Base-by-base conservation (phyloP, 2,888 invertebrate genomes). In the Thyatira batis region DNA sequence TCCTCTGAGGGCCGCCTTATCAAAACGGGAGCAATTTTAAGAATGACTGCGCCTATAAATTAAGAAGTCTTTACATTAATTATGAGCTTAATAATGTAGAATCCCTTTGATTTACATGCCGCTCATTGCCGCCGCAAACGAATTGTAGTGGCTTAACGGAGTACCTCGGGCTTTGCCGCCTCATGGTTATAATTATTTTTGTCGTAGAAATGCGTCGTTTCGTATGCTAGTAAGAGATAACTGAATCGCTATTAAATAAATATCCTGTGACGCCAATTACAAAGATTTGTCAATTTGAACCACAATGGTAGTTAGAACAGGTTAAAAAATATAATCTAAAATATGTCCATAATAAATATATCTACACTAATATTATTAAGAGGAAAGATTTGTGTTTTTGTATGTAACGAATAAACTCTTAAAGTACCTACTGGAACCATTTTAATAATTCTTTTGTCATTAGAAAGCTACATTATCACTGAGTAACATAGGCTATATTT, bases 81-180 rank as follows among this genome's bases (percentile, higher is more conserved):
- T 91, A 90, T 90, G 84, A 86, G 89, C 89, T 90, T 90, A 90
- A 91, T 92, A 88, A 89, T 87, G 85, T 89, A 84, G 89, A 89
- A 88, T 91, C 90, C 89, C 90, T 90, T 92, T 92, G 91, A 92
- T 92, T 91, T 91, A 92, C 88, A 89, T 86, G 87, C 82, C 84
- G 85, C 88, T 87, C 87, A 83, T 82, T 84, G 89, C 87, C 83
- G 85, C 90, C 89, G 84, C 89, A 82, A 89, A 89, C 89, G 90
- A 89, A 89, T 86, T 86, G 90, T 85, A 84, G 81, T 86, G 89
- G 90, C 89, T 92, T 92, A 92, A 80, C 82, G 83, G 79, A 82
- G 84, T 78, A 87, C 81, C 85, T 78, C 83, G 78, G 67, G 80
- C 84, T 81, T 76, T 78, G 83, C 78, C 76, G 82, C 78, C 69